These are phyloP conservation scores for Meleagris gallopavo DNA, from an alignment of 2,113 vertebrate species.

Conservation along the genomic window DNA sequence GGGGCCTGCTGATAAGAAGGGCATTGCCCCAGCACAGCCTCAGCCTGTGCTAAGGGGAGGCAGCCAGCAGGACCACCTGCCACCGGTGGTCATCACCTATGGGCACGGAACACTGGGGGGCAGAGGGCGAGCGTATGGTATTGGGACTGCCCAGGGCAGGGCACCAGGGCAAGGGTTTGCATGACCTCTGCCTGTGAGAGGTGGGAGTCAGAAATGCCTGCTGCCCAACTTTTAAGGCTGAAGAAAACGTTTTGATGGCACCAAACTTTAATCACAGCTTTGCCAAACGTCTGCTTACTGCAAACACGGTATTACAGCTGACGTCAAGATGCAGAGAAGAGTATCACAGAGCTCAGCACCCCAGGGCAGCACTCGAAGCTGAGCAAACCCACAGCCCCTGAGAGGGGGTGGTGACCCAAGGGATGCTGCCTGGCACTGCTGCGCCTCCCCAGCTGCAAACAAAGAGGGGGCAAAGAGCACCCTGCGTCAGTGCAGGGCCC, in stretches of 20 bases:
- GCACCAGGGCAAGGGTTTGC: too few relatives aligned
- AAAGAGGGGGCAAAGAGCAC: background rate
- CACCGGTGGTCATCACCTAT: too few relatives aligned
- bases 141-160: background rate
- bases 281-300: background rate
- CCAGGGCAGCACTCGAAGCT: background rate
- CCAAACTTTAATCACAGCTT: too few relatives aligned
- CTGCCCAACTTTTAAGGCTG: too few relatives aligned
- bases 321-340: rapidly evolving
- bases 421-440: background rate
- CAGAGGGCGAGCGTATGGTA: background rate
- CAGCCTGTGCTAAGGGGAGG: too few relatives aligned
- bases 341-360: background rate
- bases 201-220: too few relatives aligned
- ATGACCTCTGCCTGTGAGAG: too few relatives aligned
- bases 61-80: too few relatives aligned
- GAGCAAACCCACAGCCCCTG: background rate
- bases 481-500: background rate
- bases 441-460: background rate
- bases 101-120: background rate
- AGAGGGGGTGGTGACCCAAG: background rate
- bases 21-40: too few relatives aligned
- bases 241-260: too few relatives aligned
- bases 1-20: too few relatives aligned
- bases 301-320: background rate